A percentile compares a stretch with the other conserved stretches of the same genome.
Conservation (phyloP, 1,140 invertebrate genomes). For the Neoseiulus cucumeris region DNA sequence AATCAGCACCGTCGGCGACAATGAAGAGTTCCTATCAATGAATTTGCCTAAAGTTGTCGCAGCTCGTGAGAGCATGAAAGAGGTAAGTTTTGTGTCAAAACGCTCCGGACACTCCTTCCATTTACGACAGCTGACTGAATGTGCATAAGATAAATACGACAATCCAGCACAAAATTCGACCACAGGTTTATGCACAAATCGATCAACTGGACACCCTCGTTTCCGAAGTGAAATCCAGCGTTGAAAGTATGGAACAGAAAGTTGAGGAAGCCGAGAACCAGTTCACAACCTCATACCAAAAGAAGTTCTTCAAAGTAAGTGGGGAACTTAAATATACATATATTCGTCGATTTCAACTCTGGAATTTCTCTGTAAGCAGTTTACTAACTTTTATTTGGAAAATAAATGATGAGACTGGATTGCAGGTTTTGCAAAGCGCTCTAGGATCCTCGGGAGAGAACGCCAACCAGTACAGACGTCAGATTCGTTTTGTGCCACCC, state of each 20-base stretch:
- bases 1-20: neutral
- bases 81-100: neutral
- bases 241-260: neutral
- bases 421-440: neutral
- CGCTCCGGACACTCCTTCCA: neutral
- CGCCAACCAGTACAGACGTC: neutral
- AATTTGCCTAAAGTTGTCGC: neutral
- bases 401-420: neutral
- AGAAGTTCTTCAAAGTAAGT: conserved; percentile 8
- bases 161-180: neutral
- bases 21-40: neutral
- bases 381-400: neutral
- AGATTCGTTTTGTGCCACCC: neutral
- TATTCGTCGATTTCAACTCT: neutral
- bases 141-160: neutral
- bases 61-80: neutral
- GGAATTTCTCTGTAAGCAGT: neutral
- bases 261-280: neutral
- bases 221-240: neutral
- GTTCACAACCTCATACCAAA: neutral
- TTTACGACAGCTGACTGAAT: neutral
- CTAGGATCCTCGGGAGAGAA: neutral
- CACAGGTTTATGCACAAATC: neutral
- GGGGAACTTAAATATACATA: neutral
- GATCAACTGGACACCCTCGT: neutral